Percentiles rank a stretch among this genome's conserved stretches.
These are phyloP conservation scores for Amazona guildingii DNA, from an alignment of 2,113 vertebrate genomes.

Conservation along the genomic window DNA sequence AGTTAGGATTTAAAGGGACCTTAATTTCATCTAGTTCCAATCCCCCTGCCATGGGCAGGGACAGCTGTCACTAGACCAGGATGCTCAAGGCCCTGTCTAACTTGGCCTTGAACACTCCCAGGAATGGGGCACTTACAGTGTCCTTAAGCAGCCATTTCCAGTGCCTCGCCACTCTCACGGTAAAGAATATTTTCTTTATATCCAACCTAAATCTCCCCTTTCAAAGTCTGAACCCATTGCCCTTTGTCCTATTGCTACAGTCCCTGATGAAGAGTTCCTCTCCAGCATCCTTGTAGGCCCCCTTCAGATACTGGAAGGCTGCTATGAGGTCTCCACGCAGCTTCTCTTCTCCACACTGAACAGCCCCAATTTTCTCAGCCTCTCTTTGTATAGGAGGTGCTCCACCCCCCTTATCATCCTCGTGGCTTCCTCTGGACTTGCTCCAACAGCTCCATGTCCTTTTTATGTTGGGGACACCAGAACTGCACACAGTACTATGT, in stretches of 20 bases:
- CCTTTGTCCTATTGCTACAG: neutral
- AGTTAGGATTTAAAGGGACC: neutral
- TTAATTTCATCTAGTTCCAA: neutral
- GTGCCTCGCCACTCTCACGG: neutral
- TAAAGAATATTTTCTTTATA: neutral
- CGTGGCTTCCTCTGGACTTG: neutral
- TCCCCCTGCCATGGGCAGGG: neutral
- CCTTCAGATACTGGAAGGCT: neutral
- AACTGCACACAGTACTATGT: neutral
- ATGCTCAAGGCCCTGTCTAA: neutral
- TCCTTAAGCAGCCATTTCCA: neutral
- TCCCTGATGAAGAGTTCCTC: neutral
- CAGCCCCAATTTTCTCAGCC: neutral
- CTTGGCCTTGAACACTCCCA: neutral
- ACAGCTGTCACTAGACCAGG: neutral
- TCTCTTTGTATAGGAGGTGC: neutral
- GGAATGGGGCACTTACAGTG: neutral
- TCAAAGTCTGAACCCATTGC: neutral
- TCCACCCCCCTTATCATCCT: neutral
- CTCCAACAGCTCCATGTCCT: neutral
- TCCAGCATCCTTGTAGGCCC: neutral
- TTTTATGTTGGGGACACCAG: neutral
- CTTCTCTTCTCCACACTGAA: neutral
- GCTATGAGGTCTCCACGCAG: neutral
- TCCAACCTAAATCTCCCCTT: neutral